Evolutionary conservation across 2,113 vertebrate species (phyloP).

Genomic region (Mugil cephalus): DNA sequence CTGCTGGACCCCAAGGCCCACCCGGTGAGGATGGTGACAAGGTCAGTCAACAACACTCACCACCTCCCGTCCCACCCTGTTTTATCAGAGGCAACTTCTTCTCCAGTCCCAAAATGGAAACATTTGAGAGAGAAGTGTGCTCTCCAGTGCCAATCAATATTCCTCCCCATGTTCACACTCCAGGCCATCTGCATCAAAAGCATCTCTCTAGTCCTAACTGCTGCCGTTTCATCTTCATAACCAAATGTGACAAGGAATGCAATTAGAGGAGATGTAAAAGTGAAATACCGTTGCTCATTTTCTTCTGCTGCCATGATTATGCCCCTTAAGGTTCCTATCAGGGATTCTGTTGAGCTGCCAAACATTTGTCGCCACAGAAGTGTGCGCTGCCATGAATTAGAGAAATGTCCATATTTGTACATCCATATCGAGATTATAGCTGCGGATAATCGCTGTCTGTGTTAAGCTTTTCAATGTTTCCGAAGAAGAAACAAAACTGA

Average conservation of each 20-base stretch:
- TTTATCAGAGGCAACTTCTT: constrained; percentile 11
- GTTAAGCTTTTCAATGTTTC: constrained; percentile 6
- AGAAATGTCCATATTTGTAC: neutral
- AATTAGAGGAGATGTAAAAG: constrained; percentile 56
- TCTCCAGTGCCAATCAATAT: constrained; percentile 53
- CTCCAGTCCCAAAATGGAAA: constrained; percentile 1
- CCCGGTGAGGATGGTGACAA: constrained; percentile 99
- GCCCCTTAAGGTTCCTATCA: constrained; percentile 34
- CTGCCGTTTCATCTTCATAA: constrained; percentile 65
- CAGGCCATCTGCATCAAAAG: constrained; percentile 63
- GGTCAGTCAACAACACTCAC: constrained; percentile 77
- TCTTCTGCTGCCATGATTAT: constrained; percentile 40
- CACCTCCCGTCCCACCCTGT: neutral
- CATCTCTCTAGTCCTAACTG: constrained; percentile 10
- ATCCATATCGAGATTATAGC: neutral
- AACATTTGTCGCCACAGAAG: constrained; percentile 54
- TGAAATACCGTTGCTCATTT: constrained; percentile 46
- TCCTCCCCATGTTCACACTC: constrained; percentile 29
- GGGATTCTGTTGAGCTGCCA: constrained; percentile 23
- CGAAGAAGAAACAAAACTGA: neutral
- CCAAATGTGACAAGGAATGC: constrained; percentile 23
- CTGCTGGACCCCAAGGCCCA: constrained; percentile 94
- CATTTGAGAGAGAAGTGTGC: neutral
- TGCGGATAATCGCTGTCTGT: constrained; percentile 15
- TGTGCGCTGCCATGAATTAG: constrained; percentile 1